These are phyloP conservation scores for Mythimna impura DNA, from an alignment of 2,888 invertebrate species.

Conservation along the genomic window DNA sequence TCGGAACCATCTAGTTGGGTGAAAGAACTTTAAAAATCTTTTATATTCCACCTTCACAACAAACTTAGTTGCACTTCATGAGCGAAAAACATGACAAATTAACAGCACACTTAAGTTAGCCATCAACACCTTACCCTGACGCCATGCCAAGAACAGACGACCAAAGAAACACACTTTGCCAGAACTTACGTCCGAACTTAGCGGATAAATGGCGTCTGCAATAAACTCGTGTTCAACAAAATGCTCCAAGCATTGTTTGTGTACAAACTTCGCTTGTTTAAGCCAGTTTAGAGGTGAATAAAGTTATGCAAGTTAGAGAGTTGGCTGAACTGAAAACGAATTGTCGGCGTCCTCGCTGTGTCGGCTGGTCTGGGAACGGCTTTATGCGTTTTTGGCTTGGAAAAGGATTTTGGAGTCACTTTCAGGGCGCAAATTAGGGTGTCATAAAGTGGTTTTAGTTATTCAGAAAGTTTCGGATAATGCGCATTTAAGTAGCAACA, in stretches of 20 bases:
- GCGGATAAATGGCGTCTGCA: constrained; percentile 63
- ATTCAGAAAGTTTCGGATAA: constrained; percentile 29
- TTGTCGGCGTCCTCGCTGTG: constrained; percentile 34
- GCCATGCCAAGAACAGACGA: constrained; percentile 61
- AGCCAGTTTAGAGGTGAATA: constrained; percentile 65
- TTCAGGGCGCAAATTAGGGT: constrained; percentile 33
- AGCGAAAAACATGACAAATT: constrained; percentile 29
- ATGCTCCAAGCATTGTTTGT: constrained; percentile 65
- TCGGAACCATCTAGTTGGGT: not conserved
- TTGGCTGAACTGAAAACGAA: constrained; percentile 59
- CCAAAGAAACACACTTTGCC: constrained; percentile 65
- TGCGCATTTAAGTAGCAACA: constrained; percentile 4
- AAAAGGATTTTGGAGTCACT: constrained; percentile 45
- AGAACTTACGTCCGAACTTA: constrained; percentile 65
- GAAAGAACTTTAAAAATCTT: constrained; percentile 6
- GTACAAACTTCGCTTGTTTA: constrained; percentile 61
- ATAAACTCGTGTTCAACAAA: constrained; percentile 65
- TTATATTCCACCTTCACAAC: not conserved
- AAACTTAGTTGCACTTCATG: constrained; percentile 23
- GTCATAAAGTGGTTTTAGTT: constrained; percentile 46
- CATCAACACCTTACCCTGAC: constrained; percentile 57
- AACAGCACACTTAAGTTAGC: constrained; percentile 36
- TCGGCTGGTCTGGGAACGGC: constrained; percentile 15
- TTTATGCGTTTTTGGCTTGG: constrained; percentile 61
- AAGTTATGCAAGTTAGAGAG: constrained; percentile 66